These are phyloP conservation scores for Drosophila buzzatii DNA, from an alignment of 2,888 invertebrate species.

Conservation along the genomic window DNA sequence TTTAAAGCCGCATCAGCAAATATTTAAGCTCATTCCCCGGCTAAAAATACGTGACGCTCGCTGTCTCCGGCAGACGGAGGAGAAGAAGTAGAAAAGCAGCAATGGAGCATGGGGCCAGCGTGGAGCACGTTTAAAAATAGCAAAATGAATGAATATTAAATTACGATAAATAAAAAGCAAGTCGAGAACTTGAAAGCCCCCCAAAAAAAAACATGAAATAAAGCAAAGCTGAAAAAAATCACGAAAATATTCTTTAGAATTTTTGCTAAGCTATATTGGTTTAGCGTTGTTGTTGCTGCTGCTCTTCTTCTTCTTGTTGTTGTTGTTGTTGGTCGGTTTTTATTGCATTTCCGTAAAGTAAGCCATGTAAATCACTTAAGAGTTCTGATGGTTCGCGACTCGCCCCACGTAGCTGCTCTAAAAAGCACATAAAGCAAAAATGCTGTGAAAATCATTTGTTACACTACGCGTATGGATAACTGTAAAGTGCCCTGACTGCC, in stretches of 20 bases:
- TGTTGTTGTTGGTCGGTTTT: slow-evolving; percentile 34
- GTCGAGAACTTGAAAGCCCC: slow-evolving; percentile 30
- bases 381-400: slow-evolving; percentile 59
- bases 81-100: background rate
- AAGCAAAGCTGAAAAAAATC: slow-evolving; percentile 6
- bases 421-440: slow-evolving; percentile 78
- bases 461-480: slow-evolving; percentile 80
- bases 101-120: slow-evolving; percentile 6
- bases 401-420: slow-evolving; percentile 64
- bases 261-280: slow-evolving; percentile 18
- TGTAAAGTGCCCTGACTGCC: slow-evolving; percentile 68
- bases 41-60: slow-evolving; percentile 42
- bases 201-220: background rate
- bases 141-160: slow-evolving; percentile 75
- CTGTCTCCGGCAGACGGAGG: background rate
- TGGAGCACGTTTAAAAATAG: slow-evolving; percentile 65
- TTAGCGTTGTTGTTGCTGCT: slow-evolving; percentile 18
- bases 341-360: slow-evolving; percentile 76
- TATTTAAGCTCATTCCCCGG: slow-evolving; percentile 37
- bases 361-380: slow-evolving; percentile 78
- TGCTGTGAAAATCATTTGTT: slow-evolving; percentile 79
- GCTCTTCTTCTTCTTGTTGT: slow-evolving; percentile 1
- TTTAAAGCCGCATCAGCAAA: slow-evolving; percentile 48
- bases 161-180: slow-evolving; percentile 60
- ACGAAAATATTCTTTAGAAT: slow-evolving; percentile 30